Evolutionary conservation across 2,113 vertebrate genomes (phyloP).

Genomic region (Lophius piscatorius): DNA sequence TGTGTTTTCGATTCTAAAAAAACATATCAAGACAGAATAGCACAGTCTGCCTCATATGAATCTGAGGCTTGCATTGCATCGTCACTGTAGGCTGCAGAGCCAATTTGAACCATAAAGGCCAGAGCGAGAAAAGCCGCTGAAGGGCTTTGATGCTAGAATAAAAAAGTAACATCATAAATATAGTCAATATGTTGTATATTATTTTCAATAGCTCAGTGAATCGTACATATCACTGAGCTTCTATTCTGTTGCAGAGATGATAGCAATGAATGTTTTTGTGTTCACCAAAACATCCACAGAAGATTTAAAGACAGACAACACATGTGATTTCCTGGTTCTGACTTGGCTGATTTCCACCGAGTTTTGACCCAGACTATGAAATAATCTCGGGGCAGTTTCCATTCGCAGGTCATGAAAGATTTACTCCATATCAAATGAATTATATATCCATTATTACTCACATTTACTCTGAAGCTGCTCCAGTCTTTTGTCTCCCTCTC

Average conservation of each 20-base stretch:
- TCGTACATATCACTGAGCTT: slow-evolving; percentile 8
- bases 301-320: slow-evolving; percentile 34
- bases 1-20: slow-evolving; percentile 9
- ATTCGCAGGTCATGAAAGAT: slow-evolving; percentile 60
- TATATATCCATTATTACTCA: slow-evolving; percentile 56
- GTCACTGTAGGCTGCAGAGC: too few species aligned
- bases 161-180: slow-evolving; percentile 44
- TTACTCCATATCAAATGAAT: slow-evolving; percentile 58
- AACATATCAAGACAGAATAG: too few species aligned
- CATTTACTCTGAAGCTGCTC: slow-evolving; percentile 37
- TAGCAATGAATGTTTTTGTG: background rate
- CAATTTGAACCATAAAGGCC: too few species aligned
- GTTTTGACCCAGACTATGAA: slow-evolving; percentile 65
- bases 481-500: slow-evolving; percentile 20
- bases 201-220: slow-evolving; percentile 27
- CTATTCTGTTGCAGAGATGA: slow-evolving; percentile 4
- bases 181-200: slow-evolving; percentile 31
- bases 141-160: slow-evolving; percentile 1
- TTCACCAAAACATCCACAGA: slow-evolving; percentile 1
- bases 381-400: slow-evolving; percentile 54
- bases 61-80: slow-evolving; percentile 24
- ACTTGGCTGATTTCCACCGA: slow-evolving; percentile 53
- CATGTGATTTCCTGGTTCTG: slow-evolving; percentile 41
- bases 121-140: slow-evolving; percentile 8
- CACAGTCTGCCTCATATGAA: too few species aligned